Base-by-base conservation (phyloP, 2,113 vertebrate species). In the Aptenodytes forsteri region DNA sequence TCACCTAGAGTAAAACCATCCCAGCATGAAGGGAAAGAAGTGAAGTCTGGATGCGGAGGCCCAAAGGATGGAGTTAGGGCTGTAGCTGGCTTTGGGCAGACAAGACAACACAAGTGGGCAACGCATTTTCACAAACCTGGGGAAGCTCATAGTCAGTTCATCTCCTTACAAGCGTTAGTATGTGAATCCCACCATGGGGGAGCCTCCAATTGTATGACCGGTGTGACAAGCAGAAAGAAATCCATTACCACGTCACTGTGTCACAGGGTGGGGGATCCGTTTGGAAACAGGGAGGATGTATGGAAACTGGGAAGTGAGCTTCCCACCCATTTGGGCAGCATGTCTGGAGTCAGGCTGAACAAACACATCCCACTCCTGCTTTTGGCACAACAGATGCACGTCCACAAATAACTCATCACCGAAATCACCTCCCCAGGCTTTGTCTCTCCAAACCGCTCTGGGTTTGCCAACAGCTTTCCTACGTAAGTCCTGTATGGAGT, bases 251-350 rank as follows among this genome's bases (percentile, higher is more conserved):
- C 10, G 42, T n/a, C 42, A 76, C 42, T 27, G 34, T 40, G 32
- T 61, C 80, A 87, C n/a, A 59, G 91, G 93, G 89, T 77, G 84
- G 62, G 83, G 67, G 71, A 93, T 94, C 82, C 3, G 1, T 67
- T 58, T 96, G 91, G 87, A 96, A 96, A 93, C 58, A 86, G 75
- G 84, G 66, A 94, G 84, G 67, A 49, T 59, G 6, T 50, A 62
- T 52, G 93, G 95, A 93, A 96, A 90, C 13, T 0, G 16, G 89
- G 87, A 96, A 94, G 69, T 40, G 38, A 94, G 49, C 38, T 90
- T 96, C 75, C 87, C 79, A 50, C 64, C 67, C 79, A 70, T 80
- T 80, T 2, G 10, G 70, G 36, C 71, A 92, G 76, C 38, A 15
- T 8, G 59, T 72, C 78, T 93, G 71, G n/a, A 90, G 38, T 44